Base-by-base conservation (phyloP, 2,888 invertebrate genomes). In the Nineta flava region DNA sequence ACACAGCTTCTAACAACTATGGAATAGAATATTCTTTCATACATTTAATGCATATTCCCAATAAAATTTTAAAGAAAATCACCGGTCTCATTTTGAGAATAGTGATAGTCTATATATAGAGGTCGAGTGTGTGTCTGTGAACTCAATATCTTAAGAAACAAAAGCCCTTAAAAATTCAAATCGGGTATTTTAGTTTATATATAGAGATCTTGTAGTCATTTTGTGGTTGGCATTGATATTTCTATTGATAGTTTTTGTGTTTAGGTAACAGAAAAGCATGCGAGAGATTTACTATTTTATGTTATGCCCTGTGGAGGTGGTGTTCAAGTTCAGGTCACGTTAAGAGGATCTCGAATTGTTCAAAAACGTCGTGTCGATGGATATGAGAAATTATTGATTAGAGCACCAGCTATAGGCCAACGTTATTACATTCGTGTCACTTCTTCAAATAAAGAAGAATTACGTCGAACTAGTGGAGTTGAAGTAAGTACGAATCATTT, bases 301-400 rank as follows among this genome's bases (percentile, higher is more conserved):
- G 62, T 77, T 4, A 64, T 76, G 57, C 74, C 77, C 0, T 78
- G 78, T 55, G 74, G 74, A 2, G 74, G 68, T 57, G 68, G 63
- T 46, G 69, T 74, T 1, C 66, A 71, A 45, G 69, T 73, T 1
- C 67, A 70, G 54, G 61, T 73, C 12, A 60, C 67, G 12, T 60
- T 66, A 15, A 66, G 67, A 50, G 63, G 66, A 3, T 59, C 62
- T 46, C 54, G 62, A 17, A 62, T 73, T 12, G 60, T 63, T 19
- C 56, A 59, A 2, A 62, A 64, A 46, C 61, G 58, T 17, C 63
- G 61, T 41, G 66, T 74, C 45, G 70, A 72, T 54, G 65, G 70
- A 38, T 74, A 74, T 49, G 70, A 66, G 4, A 69, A 68, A 53
- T 53, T 68, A 9, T 53, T 56, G 2, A 62, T 75, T 10, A 57